Evolutionary conservation across 2,888 invertebrate genomes (phyloP).

Genomic region (Bombylius major): DNA sequence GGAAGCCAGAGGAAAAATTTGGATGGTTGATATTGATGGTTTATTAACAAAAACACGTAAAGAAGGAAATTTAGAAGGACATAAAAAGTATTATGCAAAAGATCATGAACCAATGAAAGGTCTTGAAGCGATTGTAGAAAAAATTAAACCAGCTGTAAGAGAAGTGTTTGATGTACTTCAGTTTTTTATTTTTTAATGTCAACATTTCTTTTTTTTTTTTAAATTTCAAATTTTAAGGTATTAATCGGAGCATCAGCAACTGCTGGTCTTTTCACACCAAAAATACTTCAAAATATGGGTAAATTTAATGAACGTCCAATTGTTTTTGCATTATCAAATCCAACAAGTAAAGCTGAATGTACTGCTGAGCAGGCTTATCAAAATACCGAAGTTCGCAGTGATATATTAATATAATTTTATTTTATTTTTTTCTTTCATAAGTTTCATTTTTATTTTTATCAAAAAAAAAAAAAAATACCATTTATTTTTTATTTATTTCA

Average conservation of each 20-base stretch:
- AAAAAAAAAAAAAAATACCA: no score
- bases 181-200: background rate
- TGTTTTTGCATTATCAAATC: conserved; percentile 95
- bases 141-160: conserved; percentile 79
- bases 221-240: conserved; percentile 20
- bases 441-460: no score
- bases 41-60: conserved; percentile 59
- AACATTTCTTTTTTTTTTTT: no score
- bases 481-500: conserved; percentile 31
- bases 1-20: conserved; percentile 80
- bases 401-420: background rate
- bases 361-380: conserved; percentile 91
- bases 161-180: background rate
- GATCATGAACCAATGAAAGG: conserved; percentile 65
- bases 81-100: conserved; percentile 62
- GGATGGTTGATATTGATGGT: conserved; percentile 92
- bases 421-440: background rate
- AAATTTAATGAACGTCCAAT: conserved; percentile 76
- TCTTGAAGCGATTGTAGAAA: conserved; percentile 65
- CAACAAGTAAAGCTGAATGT: conserved; percentile 95
- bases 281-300: conserved; percentile 78
- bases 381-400: conserved; percentile 66
- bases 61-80: conserved; percentile 52
- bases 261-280: conserved; percentile 79
- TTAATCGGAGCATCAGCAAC: conserved; percentile 80